These are phyloP conservation scores for Rhinella marina DNA, from an alignment of 2,797 vertebrate species.

Conservation along the genomic window DNA sequence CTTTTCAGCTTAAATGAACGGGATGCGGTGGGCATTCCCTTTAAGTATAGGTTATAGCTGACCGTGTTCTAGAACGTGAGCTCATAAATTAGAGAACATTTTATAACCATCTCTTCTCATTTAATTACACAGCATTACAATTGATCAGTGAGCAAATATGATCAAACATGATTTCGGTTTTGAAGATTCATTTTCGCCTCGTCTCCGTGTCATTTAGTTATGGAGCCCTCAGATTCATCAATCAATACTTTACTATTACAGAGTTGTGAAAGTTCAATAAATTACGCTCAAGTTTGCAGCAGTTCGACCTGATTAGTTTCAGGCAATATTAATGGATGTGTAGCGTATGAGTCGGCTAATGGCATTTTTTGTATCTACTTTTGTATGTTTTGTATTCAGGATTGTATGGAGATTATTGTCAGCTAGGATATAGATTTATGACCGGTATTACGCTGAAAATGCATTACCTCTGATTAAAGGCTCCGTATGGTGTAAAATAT, in stretches of 20 bases:
- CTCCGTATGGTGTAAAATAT: too few relatives aligned
- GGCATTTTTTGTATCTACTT: constrained; percentile 10
- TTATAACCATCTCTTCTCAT: background rate
- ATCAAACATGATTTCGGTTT: constrained; percentile 20
- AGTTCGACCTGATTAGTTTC: constrained; percentile 67
- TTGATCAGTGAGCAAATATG: constrained; percentile 19
- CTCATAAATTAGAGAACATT: background rate
- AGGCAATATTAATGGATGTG: constrained; percentile 72
- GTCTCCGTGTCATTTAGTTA: background rate
- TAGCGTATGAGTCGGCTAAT: background rate
- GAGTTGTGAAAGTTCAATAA: constrained; percentile 58
- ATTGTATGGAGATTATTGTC: constrained; percentile 2
- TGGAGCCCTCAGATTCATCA: background rate
- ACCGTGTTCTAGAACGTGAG: background rate
- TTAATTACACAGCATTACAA: constrained; percentile 2
- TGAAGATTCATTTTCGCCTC: constrained; percentile 10
- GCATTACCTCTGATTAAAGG: background rate
- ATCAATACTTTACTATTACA: constrained; percentile 18
- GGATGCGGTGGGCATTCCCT: background rate
- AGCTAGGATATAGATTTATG: background rate
- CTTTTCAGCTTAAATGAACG: background rate
- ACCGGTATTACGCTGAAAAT: background rate
- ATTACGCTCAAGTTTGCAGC: constrained; percentile 64
- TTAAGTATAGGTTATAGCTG: background rate
- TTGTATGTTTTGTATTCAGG: background rate